Evolutionary conservation across 2,888 invertebrate species (phyloP).

Genomic region (Pecten maximus): DNA sequence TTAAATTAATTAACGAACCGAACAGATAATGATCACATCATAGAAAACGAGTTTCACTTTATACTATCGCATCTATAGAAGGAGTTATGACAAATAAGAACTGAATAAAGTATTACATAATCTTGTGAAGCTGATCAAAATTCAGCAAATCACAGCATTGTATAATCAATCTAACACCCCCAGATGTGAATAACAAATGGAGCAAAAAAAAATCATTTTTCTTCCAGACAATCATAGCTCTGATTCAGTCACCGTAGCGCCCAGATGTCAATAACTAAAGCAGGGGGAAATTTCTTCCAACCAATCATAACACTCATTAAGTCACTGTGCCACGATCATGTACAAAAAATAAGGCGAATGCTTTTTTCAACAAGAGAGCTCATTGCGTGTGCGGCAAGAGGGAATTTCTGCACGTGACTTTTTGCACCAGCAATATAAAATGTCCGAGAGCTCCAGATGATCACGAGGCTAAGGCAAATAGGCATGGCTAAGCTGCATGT

Average conservation of each 20-base stretch:
- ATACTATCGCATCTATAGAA: no score
- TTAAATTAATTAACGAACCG: no score
- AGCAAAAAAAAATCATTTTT: no score
- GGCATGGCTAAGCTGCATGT: background rate
- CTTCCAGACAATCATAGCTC: no score
- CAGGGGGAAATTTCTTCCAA: background rate
- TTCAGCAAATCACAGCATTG: no score
- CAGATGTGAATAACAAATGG: no score
- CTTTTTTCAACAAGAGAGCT: background rate
- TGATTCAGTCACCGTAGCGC: no score
- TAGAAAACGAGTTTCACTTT: background rate
- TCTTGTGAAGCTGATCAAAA: background rate
- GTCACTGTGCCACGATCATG: background rate
- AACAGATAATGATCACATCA: no score
- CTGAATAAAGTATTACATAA: background rate
- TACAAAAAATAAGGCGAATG: background rate
- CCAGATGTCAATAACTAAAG: no score
- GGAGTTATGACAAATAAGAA: no score
- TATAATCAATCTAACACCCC: no score
- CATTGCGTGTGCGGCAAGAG: background rate
- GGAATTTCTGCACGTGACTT: background rate
- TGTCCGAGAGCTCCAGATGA: no score
- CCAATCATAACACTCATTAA: constrained; percentile 7
- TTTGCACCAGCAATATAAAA: background rate
- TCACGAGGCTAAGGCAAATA: background rate